Evolutionary conservation across 2,797 vertebrate species (phyloP), one percentile per base, ranked within the genome.

Genomic region (Myiotriccus ornatus): DNA sequence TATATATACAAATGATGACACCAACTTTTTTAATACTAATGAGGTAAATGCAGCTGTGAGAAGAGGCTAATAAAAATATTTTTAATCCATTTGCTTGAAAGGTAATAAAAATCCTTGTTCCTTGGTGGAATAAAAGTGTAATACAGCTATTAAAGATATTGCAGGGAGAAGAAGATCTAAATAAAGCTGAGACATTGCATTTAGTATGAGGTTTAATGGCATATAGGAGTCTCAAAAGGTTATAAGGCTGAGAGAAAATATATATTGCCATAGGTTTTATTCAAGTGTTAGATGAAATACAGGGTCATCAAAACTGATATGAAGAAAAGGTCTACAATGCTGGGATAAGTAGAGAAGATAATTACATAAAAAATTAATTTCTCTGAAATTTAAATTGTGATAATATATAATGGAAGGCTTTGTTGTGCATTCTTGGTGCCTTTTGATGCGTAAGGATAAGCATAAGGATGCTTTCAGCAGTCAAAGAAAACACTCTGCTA

Each of bases 51-150:
- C 13, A 83, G 57, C 63, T 91, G 28, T 67, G 71, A 88, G 49
- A 76, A 21, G 63, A 86, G 20, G 17, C 59, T 87, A 95, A 90
- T 87, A 76, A 95, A 97, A 91, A 92, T 64, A 80, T 82, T 89
- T 76, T 71, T 95, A 96, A 87, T 89, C 64, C 59, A 78, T 93
- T 82, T 95, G 22, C 69, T 91, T 86, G 73, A 63, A 89, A 86
- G 86, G 65, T 73, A 88, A 91, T 95, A 94, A 91, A 95, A 90
- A 68, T 35, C 11, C 67, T 57, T 60, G 14, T 62, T 93, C 63
- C 70, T 91, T 89, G 53, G 28, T 92, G 37, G 32, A 96, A 88
- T 82, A 85, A 78, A 91, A 93, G 75, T 71, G 52, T 63, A 84
- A 92, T 53, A 41, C 21, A 79, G 69, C 34, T 56, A 71, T 65